Conservation (phyloP, 1,140 invertebrate genomes). For the Hyles euphorbiae region DNA sequence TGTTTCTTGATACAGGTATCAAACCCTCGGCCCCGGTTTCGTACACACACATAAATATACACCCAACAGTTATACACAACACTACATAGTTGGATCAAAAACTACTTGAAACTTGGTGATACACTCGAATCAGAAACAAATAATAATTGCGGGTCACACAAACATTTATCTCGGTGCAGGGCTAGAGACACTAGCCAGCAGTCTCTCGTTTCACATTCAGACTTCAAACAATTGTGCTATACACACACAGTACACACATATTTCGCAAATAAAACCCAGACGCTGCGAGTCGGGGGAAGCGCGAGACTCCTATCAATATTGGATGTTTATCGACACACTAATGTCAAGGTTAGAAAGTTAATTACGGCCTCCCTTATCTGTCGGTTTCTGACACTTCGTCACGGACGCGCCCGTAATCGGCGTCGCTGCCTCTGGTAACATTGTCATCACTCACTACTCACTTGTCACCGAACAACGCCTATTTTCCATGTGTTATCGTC, state of each 20-base stretch:
- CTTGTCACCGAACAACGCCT: neutral
- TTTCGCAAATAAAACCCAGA: too few relatives aligned
- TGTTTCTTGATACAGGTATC: too few relatives aligned
- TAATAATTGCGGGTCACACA: neutral
- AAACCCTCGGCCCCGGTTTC: too few relatives aligned
- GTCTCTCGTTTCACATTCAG: too few relatives aligned
- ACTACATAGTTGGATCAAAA: neutral
- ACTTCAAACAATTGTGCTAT: too few relatives aligned
- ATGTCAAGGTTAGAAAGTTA: slow-evolving; percentile 29
- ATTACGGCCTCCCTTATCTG: slow-evolving; percentile 14
- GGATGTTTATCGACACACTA: slow-evolving; percentile 14
- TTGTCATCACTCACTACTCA: neutral
- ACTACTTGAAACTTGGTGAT: neutral
- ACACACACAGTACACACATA: too few relatives aligned
- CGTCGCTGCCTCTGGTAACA: neutral
- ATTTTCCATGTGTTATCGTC: too few relatives aligned
- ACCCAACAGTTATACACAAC: too few relatives aligned
- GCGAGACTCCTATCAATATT: neutral
- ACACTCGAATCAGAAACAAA: neutral
- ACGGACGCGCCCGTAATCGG: neutral
- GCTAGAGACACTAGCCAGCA: too few relatives aligned
- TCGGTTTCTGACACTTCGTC: neutral
- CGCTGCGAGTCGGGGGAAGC: too few relatives aligned
- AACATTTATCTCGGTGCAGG: neutral
- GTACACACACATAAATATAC: too few relatives aligned